Base-by-base conservation (phyloP, 2,888 invertebrate species). In the Diachrysia chrysitis region DNA sequence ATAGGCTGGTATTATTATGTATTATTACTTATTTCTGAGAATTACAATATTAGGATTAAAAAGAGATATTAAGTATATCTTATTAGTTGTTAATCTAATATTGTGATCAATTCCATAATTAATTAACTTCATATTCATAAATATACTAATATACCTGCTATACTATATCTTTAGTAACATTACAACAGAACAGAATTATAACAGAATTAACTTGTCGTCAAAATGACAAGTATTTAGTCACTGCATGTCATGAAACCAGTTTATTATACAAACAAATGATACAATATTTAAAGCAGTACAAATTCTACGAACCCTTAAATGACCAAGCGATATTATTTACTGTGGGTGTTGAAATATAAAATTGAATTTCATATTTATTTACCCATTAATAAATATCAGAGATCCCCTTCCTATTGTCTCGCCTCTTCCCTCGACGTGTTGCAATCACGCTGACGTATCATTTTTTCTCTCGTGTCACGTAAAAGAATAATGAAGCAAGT, bases 381-480 rank as follows among this genome's bases (percentile, higher is more conserved):
- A 76, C 64, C 82, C 78, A 80, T 79, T 81, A 82, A 81, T 79
- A 85, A 51, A 76, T 69, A 69, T 65, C 64, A 56, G 71, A 59
- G 70, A 51, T 66, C 69, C 63, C 71, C 62, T 63, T 63, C 65
- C 76, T 73, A 78, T 82, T 83, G 73, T 82, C 76, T 79, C 78
- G 77, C 57, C 61, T 51, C 69, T 32, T 70, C 69, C 71, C 72
- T 72, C 79, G 63, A 63, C 67, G 73, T 85, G 88, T 74, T 68
- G 62, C 61, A 72, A 78, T 71, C 73, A 72, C 66, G 84, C 82
- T 85, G 88, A 87, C 85, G 79, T 83, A 82, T 85, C 83, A 87
- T 85, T 87, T 87, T 87, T 89, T 83, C 81, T 82, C 74, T 85
- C 86, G 81, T 84, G 86, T 84, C 81, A 85, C 78, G 76, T 78